These are phyloP conservation scores for Danio rerio DNA, from an alignment of 2,113 vertebrate genomes.

Conservation along the genomic window DNA sequence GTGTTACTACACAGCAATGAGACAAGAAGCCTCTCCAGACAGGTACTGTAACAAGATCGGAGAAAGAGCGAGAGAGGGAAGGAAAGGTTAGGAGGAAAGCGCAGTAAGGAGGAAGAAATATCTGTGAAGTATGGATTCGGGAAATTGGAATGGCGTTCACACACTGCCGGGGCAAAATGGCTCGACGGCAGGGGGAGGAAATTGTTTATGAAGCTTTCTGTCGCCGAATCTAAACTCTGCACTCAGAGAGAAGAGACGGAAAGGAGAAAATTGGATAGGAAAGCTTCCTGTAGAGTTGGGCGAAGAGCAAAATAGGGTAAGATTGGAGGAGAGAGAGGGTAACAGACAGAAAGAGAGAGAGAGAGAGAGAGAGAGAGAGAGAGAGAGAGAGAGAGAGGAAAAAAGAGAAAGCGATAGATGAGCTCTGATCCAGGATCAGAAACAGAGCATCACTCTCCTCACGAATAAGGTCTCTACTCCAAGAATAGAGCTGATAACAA, in stretches of 20 bases:
- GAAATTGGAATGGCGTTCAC: constrained; percentile 80
- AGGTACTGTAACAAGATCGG: constrained; percentile 67
- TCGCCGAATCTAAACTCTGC: constrained; percentile 75
- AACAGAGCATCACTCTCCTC: constrained; percentile 63
- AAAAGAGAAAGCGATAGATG: constrained; percentile 52
- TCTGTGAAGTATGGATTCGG: constrained; percentile 78
- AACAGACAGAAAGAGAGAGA: constrained; percentile 59
- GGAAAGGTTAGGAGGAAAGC: constrained; percentile 45
- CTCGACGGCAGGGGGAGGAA: constrained; percentile 73
- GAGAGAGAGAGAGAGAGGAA: constrained; percentile 62
- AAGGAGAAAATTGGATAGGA: constrained; percentile 77
- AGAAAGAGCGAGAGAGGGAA: constrained; percentile 61
- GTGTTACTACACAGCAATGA: constrained; percentile 66
- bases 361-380: constrained; percentile 45
- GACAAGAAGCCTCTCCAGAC: constrained; percentile 77
- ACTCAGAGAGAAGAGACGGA: constrained; percentile 55
- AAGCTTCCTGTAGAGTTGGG: constrained; percentile 68
- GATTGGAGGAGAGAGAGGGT: constrained; percentile 45
- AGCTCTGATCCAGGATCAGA: constrained; percentile 72
- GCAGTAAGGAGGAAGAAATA: constrained; percentile 47
- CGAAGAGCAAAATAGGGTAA: constrained; percentile 25
- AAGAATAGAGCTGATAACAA: constrained; percentile 50
- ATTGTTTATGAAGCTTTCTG: constrained; percentile 81
- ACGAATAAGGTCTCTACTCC: constrained; percentile 60
- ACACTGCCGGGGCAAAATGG: constrained; percentile 74